phyloP scores from a whole-genome alignment of 2,888 invertebrate genomes.

The Carabus problematicus region DNA sequence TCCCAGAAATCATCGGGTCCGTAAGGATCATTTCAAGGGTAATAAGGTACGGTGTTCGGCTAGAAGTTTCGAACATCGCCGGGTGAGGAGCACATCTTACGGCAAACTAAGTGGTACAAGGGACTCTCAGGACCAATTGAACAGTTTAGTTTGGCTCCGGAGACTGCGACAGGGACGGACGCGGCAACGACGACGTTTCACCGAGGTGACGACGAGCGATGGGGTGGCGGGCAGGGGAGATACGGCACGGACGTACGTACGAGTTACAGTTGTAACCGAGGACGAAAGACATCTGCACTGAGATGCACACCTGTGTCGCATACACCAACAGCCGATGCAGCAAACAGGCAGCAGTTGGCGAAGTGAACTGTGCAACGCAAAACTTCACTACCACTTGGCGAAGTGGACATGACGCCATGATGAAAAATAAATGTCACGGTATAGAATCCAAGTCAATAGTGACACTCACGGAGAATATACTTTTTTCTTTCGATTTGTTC shows the following conservation, averaged over 20 bases:
- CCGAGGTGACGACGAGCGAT: slow-evolving; percentile 7
- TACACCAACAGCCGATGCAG: too few species aligned
- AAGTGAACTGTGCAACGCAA: too few species aligned
- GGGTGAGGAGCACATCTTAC: slow-evolving; percentile 35
- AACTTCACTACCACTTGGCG: too few species aligned
- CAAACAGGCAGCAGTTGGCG: too few species aligned
- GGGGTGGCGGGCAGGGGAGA: not conserved
- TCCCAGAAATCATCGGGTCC: not conserved
- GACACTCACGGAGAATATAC: too few species aligned
- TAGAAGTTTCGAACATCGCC: slow-evolving; percentile 26
- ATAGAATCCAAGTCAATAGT: too few species aligned
- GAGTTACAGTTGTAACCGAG: not conserved
- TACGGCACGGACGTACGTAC: not conserved
- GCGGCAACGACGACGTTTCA: slow-evolving; percentile 9
- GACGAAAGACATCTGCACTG: not conserved
- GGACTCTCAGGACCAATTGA: slow-evolving; percentile 41
- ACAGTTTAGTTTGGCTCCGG: slow-evolving; percentile 40
- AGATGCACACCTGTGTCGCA: not conserved
- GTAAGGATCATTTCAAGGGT: slow-evolving; percentile 30
- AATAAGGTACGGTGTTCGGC: slow-evolving; percentile 31
- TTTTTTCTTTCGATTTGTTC: too few species aligned
- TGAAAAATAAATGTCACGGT: too few species aligned
- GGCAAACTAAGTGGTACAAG: slow-evolving; percentile 41
- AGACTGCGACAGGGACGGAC: slow-evolving; percentile 21
- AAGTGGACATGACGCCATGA: too few species aligned